phyloP scores from a whole-genome alignment of 2,113 vertebrate genomes.

The Mirounga angustirostris region DNA sequence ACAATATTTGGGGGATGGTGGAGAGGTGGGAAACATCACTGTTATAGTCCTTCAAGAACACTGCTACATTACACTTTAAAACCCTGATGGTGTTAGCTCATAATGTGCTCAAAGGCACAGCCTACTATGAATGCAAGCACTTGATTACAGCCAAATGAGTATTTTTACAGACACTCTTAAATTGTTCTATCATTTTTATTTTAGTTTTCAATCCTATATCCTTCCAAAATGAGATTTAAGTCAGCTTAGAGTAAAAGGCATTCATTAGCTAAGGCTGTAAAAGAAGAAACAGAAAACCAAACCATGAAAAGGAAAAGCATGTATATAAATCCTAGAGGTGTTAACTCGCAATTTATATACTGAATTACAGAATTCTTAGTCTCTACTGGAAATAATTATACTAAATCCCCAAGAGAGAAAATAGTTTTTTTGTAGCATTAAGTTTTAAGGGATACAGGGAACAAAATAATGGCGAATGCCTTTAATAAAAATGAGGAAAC shows the following conservation, averaged over 20 bases:
- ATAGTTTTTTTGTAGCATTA: neutral
- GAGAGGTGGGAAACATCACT: neutral
- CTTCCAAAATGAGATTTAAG: constrained; percentile 34
- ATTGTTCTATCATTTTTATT: constrained; percentile 38
- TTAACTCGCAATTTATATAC: neutral
- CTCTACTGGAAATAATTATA: neutral
- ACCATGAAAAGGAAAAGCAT: neutral
- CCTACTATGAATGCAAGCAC: neutral
- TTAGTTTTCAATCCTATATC: constrained; percentile 15
- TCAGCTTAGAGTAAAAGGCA: neutral
- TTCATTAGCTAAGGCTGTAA: neutral
- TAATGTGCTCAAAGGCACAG: neutral
- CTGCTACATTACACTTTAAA: neutral
- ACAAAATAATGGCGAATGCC: neutral
- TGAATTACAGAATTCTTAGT: neutral
- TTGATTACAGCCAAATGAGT: neutral
- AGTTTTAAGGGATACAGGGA: neutral
- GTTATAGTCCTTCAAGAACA: neutral
- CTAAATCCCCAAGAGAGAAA: neutral
- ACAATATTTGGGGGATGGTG: neutral
- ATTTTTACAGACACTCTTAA: neutral
- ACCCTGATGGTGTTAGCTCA: neutral
- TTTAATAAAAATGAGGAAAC: constrained; percentile 1
- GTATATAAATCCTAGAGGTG: neutral
- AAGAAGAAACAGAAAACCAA: constrained; percentile 23